Evolutionary conservation across 2,888 invertebrate genomes (phyloP), one percentile per base, ranked within the genome.

Genomic region (Alcis repandata): DNA sequence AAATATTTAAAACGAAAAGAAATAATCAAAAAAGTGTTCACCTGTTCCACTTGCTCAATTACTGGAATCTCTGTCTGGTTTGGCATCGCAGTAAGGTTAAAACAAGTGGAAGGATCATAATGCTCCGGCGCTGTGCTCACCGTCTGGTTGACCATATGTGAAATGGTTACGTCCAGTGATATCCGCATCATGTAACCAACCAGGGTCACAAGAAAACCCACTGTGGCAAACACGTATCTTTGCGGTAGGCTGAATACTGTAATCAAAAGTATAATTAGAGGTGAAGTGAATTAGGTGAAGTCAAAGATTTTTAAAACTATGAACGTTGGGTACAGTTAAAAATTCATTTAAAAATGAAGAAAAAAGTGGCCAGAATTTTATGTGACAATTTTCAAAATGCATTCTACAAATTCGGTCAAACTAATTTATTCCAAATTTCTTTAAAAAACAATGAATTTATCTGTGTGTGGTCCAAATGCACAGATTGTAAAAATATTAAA

Each of bases 141-240:
- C 13, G 62, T 68, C 15, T 59, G 36, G 45, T 59, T 68, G 7
- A 65, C 38, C 68, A 70, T 70, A 3, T 60, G 41, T 1, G 58
- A 19, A 0, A 68, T 43, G 2, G 70, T 63, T 13, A 70, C 17
- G 3, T 66, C 61, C 1, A 66, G 49, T 4, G 63, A 57, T 41
- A 59, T 11, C 22, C 53, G 27, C 40, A 66, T 66, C 68, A 70
- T 67, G 10, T 46, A 52, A 0, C 53, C 52, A 10, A 70, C 27
- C 6, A 66, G 1, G n/a, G 54, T 63, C 0, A 56, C 65, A 2
- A 68, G 43, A 46, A 70, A 70, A 7, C 67, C 70, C 54, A 70
- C 46, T 2, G 61, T 10, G 0, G 70, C 70, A 15, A 68, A 68
- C 2, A 70, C 53, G 32, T 68, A 70, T 22, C 68, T 46, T n/a